Percentiles rank a stretch among this genome's conserved stretches.
Conservation (phyloP, 1,140 invertebrate genomes). For the Sycophila sp. region DNA sequence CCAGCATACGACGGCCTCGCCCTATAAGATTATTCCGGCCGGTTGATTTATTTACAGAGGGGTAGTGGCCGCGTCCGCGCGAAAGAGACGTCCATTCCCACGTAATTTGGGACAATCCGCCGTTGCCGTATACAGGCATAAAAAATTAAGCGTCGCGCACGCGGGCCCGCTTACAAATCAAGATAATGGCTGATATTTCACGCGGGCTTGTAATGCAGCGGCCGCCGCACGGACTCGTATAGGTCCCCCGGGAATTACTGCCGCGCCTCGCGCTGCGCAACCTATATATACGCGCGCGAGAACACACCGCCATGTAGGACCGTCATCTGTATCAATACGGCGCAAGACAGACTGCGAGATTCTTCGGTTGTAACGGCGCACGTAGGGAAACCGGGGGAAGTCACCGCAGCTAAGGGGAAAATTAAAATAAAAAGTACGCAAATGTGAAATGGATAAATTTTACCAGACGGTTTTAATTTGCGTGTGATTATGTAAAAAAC, state of each 20-base stretch:
- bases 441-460: no score
- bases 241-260: constrained; percentile 29
- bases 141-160: constrained; percentile 2
- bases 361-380: no score
- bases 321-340: constrained; percentile 38
- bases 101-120: constrained; percentile 23
- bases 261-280: neutral
- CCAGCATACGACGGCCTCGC: neutral
- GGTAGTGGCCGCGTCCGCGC: neutral
- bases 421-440: no score
- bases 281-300: neutral
- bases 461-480: no score
- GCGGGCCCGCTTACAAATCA: constrained; percentile 38
- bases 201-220: constrained; percentile 40
- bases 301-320: no score
- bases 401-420: no score
- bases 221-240: constrained; percentile 34
- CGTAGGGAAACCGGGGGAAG: no score
- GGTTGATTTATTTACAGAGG: neutral
- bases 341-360: neutral
- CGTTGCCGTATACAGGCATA: no score
- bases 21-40: no score
- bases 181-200: constrained; percentile 47
- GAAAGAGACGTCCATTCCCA: constrained; percentile 3
- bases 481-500: no score